phyloP scores from a whole-genome alignment of 2,113 vertebrate genomes.

The Antechinus flavipes region DNA sequence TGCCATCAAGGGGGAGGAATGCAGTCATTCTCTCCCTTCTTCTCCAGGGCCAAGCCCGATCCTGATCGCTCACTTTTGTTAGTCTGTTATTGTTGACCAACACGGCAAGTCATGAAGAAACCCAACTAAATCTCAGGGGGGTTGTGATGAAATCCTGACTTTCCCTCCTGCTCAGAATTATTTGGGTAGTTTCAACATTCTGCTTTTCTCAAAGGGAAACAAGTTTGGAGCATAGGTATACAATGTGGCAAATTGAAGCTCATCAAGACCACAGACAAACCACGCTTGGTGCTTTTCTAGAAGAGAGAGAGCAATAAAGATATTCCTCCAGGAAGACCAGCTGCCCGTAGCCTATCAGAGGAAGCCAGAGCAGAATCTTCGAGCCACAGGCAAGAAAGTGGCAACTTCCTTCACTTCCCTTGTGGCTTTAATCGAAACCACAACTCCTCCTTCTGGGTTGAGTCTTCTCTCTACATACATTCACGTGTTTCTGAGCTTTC shows the following conservation, averaged over 20 bases:
- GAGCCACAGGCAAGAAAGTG: conserved; percentile 86
- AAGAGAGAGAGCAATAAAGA: conserved; percentile 56
- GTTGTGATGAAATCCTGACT: neutral
- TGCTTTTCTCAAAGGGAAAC: conserved; percentile 42
- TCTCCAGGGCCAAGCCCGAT: neutral
- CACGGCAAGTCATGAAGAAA: neutral
- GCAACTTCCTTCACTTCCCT: conserved; percentile 85
- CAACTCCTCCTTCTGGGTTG: conserved; percentile 82
- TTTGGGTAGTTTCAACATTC: conserved; percentile 7
- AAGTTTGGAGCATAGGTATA: conserved; percentile 17
- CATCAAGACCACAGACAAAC: conserved; percentile 68
- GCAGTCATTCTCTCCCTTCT: neutral
- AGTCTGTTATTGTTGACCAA: neutral
- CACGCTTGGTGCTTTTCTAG: conserved; percentile 61
- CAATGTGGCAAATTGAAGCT: conserved; percentile 46
- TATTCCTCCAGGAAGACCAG: conserved; percentile 77
- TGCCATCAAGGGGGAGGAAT: neutral
- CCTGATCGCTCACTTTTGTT: neutral
- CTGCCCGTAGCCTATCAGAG: conserved; percentile 73
- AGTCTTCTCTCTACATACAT: conserved; percentile 79
- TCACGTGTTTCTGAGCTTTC: conserved; percentile 76
- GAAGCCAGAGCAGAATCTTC: conserved; percentile 81
- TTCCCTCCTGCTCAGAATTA: conserved; percentile 10
- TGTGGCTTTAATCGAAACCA: conserved; percentile 86
- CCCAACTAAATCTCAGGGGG: neutral